Evolutionary conservation across 2,113 vertebrate genomes (phyloP).

Genomic region (Hypomesus transpacificus): DNA sequence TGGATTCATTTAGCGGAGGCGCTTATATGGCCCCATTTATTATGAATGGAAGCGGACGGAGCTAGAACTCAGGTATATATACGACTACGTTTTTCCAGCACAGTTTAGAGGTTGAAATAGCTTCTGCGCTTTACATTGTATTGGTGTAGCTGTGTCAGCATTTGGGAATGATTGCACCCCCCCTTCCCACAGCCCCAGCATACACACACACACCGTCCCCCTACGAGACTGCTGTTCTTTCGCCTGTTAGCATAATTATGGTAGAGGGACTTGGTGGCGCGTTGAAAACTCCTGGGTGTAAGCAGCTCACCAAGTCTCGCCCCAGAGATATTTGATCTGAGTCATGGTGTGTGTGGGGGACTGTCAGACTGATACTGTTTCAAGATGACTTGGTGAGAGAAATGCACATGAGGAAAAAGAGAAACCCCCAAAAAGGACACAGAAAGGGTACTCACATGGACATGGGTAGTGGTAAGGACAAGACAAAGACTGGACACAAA

Average conservation of each 20-base stretch:
- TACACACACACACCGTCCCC: neutral
- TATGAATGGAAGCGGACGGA: too few relatives aligned
- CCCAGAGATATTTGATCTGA: neutral
- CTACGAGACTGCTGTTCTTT: neutral
- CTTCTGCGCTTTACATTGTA: neutral
- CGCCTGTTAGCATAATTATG: conserved; percentile 4
- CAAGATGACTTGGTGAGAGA: too few relatives aligned
- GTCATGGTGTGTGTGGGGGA: too few relatives aligned
- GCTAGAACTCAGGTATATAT: neutral
- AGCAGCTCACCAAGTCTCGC: neutral
- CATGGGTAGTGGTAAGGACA: too few relatives aligned
- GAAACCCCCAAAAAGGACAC: too few relatives aligned
- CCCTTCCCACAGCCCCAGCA: neutral
- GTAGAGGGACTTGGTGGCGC: neutral
- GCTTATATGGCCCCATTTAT: too few relatives aligned
- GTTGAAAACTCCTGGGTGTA: conserved; percentile 3
- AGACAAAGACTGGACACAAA: too few relatives aligned
- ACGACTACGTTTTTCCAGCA: neutral
- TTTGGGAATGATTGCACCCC: neutral
- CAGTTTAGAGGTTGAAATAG: neutral
- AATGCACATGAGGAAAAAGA: too few relatives aligned
- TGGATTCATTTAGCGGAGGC: too few relatives aligned
- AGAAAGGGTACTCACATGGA: too few relatives aligned
- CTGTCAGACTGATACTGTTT: too few relatives aligned
- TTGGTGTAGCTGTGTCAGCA: conserved; percentile 5